Base-by-base conservation (phyloP, 2,888 invertebrate species). In the Dryadula phaetusa region DNA sequence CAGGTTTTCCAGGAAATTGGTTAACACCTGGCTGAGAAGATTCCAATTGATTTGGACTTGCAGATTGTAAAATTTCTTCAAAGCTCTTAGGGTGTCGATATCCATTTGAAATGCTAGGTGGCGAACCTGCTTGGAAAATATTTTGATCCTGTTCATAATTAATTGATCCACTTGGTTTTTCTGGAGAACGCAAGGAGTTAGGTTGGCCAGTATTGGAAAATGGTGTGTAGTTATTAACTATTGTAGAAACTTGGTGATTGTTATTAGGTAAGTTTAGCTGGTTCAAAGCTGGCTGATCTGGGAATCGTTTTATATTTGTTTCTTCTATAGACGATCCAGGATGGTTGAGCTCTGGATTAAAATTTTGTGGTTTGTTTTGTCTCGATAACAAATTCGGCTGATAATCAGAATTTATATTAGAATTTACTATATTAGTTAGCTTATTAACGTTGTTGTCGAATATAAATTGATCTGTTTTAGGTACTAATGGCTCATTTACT, bases 1-100 rank as follows among this genome's bases (percentile, higher is more conserved):
- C 81, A 4, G 93, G 84, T 74, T 90, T 87, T 6, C 61, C 70
- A 3, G 77, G 70, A n/a, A 58, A 49, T 10, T 53, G 25, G 5
- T 16, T 49, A 53, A 32, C 32, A 44, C 49, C 28, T 46, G 70
- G 61, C 64, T 64, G 64, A 40, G 60, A 37, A 28, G 64, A 16
- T 10, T 42, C 61, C 10, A 34, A 58, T 61, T 75, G 65, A 28
- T 69, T 70, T 54, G 70, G 71, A 28, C 56, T 65, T 60, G 69
- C 53, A 12, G 49, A 62, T 60, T 69, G 64, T 32, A 69, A 58
- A 60, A 71, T 64, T 20, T 71, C 71, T 44, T 37, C 53, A 62
- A 71, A 71, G 14, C 53, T 69, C 53, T 71, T 70, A 37, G 56
- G 66, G 22, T 62, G 58, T 20, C 71, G 68, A 28, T 64, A 65